A percentile compares a stretch with the other conserved stretches of the same genome.
Evolutionary conservation across 2,113 vertebrate species (phyloP).

Genomic region (Carassius gibelio): DNA sequence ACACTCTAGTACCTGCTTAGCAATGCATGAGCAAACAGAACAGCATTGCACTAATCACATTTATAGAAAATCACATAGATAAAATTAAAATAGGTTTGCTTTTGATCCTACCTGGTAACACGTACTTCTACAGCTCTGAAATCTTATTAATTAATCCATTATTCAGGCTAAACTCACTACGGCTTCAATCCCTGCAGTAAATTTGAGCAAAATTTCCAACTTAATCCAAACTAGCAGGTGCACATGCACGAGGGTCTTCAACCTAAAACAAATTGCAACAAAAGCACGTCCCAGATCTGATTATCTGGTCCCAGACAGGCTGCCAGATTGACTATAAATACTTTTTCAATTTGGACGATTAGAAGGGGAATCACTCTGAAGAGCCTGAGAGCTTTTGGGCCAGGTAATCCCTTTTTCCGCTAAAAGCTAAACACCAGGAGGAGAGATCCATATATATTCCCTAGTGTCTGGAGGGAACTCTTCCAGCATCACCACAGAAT

Average conservation of each 20-base stretch:
- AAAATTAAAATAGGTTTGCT: too few relatives aligned
- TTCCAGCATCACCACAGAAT: conserved; percentile 24
- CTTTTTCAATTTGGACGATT: conserved; percentile 51
- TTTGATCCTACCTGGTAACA: not conserved
- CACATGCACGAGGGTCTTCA: not conserved
- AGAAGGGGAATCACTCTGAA: conserved; percentile 33
- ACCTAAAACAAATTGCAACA: conserved; percentile 37
- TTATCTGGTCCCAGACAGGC: conserved; percentile 25
- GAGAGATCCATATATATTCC: conserved; percentile 38
- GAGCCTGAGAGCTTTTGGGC: conserved; percentile 30
- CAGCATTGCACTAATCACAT: not conserved
- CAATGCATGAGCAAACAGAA: not conserved
- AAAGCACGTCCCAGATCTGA: conserved; percentile 26
- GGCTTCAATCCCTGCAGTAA: not conserved
- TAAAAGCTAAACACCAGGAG: conserved; percentile 39
- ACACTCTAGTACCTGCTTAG: not conserved
- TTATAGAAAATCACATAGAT: not conserved
- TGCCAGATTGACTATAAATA: conserved; percentile 50
- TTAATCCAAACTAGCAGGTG: conserved; percentile 35
- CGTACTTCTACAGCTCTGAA: not conserved
- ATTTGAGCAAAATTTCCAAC: not conserved
- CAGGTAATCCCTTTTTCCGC: conserved; percentile 54
- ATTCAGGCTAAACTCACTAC: not conserved
- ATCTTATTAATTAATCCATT: not conserved
- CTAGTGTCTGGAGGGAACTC: conserved; percentile 37